phyloP scores from a whole-genome alignment of 2,797 vertebrate species.

The Apodemus agrarius region DNA sequence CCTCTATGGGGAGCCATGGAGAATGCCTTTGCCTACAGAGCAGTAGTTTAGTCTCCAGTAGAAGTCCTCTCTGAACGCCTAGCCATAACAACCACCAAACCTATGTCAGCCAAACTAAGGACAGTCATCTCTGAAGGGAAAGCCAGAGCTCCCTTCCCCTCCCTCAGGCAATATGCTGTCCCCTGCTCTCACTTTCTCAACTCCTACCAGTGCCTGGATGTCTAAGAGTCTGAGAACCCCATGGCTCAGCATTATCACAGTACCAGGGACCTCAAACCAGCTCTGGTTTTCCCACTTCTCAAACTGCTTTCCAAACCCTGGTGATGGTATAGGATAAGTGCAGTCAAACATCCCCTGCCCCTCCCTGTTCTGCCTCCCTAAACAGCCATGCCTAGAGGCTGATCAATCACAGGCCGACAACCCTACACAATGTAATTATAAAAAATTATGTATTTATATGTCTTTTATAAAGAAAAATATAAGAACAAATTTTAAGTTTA shows the following conservation, averaged over 20 bases:
- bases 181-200: background rate
- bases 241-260: background rate
- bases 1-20: background rate
- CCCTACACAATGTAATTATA: background rate
- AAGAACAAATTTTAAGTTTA: background rate
- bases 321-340: background rate
- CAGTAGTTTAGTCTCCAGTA: background rate
- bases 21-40: background rate
- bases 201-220: background rate
- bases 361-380: background rate
- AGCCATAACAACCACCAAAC: background rate
- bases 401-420: background rate
- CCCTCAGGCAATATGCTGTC: background rate
- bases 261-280: fast-evolving
- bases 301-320: background rate
- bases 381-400: background rate
- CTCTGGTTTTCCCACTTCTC: background rate
- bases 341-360: background rate
- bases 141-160: background rate
- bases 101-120: background rate
- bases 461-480: background rate
- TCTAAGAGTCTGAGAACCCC: background rate
- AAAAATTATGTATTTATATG: background rate
- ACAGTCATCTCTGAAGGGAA: background rate
- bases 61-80: background rate